These are phyloP conservation scores for Guaruba guarouba DNA, from an alignment of 2,113 vertebrate species.

Conservation along the genomic window DNA sequence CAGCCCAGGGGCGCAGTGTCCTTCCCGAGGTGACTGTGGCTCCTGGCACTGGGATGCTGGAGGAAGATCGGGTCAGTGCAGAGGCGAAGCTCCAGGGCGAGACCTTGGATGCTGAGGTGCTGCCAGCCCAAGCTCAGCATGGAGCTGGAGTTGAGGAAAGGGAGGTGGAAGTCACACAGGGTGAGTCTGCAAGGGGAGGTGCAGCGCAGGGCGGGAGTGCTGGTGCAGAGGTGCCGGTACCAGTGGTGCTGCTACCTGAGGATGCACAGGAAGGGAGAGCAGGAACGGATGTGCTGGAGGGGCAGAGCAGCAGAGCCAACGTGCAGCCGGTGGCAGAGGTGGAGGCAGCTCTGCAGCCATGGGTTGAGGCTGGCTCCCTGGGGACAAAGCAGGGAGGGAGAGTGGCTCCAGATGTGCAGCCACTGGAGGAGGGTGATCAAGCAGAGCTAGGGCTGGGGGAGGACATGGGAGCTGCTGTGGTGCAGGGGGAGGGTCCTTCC, in stretches of 20 bases:
- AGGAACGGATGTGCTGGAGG: background rate
- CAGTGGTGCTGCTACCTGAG: accelerated
- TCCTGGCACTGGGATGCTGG: background rate
- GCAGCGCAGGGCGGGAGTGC: accelerated
- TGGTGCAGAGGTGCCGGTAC: accelerated
- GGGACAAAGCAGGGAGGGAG: background rate
- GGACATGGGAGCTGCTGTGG: background rate
- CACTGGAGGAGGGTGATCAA: background rate
- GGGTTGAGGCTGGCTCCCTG: accelerated
- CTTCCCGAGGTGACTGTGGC: background rate
- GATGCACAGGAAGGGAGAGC: accelerated
- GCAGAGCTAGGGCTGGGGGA: background rate
- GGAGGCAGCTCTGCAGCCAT: background rate
- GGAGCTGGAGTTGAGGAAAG: background rate
- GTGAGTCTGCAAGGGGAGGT: background rate
- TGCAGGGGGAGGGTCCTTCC: background rate
- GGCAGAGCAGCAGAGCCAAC: background rate
- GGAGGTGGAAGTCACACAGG: background rate
- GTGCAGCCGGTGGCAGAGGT: background rate
- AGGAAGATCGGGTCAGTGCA: accelerated
- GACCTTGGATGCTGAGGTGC: accelerated
- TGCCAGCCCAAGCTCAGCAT: background rate
- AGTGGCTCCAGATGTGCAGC: background rate
- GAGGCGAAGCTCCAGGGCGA: background rate
- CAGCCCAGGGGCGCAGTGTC: background rate